phyloP scores from a whole-genome alignment of 2,797 vertebrate species.

The Merluccius polli region DNA sequence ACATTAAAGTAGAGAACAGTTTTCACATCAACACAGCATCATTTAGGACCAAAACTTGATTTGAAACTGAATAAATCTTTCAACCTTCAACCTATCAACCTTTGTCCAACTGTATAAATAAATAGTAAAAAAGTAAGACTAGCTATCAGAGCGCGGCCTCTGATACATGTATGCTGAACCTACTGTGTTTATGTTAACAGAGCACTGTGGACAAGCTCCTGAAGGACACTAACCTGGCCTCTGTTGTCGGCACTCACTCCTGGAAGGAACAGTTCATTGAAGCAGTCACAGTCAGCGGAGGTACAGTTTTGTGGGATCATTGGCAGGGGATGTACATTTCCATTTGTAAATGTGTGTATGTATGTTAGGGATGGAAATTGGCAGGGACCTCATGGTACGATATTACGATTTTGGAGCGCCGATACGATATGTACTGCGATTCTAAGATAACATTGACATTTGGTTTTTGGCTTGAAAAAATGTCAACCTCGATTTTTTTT shows the following conservation, averaged over 20 bases:
- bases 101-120: not conserved
- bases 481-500: too few species aligned
- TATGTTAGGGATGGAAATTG: not conserved
- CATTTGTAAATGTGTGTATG: not conserved
- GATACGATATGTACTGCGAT: not conserved
- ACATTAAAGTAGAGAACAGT: not conserved
- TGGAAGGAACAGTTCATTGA: constrained; percentile 92
- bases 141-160: not conserved
- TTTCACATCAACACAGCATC: not conserved
- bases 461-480: too few species aligned
- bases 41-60: not conserved
- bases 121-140: not conserved
- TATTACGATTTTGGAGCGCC: not conserved
- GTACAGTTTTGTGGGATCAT: constrained; percentile 47
- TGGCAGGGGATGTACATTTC: not conserved
- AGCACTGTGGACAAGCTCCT: constrained; percentile 89
- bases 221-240: constrained; percentile 86
- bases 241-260: constrained; percentile 85
- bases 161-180: constrained; percentile 11
- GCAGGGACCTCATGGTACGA: not conserved
- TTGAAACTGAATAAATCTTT: not conserved
- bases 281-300: constrained; percentile 88
- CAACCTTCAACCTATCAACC: not conserved
- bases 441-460: too few species aligned
- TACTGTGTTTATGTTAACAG: constrained; percentile 59